Conservation (phyloP, 2,888 invertebrate genomes). For the Caenorhabditis macrosperma region DNA sequence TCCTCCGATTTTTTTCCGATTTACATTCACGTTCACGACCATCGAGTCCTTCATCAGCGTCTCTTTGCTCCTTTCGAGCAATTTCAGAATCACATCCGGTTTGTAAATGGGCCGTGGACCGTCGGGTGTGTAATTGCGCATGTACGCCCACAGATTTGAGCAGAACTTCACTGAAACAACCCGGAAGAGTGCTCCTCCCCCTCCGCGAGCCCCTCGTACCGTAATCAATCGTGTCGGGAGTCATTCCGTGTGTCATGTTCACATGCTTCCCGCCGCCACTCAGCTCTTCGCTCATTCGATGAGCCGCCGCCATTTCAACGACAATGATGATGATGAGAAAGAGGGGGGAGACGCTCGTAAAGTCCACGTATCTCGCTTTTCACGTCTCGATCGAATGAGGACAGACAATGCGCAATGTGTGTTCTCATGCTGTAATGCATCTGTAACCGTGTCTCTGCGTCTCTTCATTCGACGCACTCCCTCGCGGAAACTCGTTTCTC, state of each 20-base stretch:
- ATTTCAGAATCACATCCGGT: slow-evolving; percentile 23
- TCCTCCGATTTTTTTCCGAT: too few species aligned
- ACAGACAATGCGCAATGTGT: slow-evolving; percentile 22
- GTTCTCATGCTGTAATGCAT: slow-evolving; percentile 21
- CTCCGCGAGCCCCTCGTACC: not conserved
- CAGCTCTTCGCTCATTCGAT: not conserved
- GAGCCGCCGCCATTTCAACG: slow-evolving; percentile 1
- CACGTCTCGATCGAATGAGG: not conserved
- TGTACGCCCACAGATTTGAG: slow-evolving; percentile 33
- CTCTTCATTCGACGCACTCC: not conserved
- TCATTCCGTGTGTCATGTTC: slow-evolving; percentile 29
- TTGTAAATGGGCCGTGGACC: slow-evolving; percentile 26
- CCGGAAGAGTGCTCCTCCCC: not conserved
- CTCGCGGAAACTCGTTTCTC: slow-evolving; percentile 35
- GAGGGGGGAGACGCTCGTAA: too few species aligned
- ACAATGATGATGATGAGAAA: too few species aligned
- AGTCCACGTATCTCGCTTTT: not conserved
- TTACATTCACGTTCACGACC: slow-evolving; percentile 32
- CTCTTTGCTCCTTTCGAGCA: slow-evolving; percentile 26
- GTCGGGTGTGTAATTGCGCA: slow-evolving; percentile 23
- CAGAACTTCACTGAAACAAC: slow-evolving; percentile 30
- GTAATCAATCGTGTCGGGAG: slow-evolving; percentile 44
- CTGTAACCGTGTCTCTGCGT: slow-evolving; percentile 8
- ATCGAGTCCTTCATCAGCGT: slow-evolving; percentile 28
- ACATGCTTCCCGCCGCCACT: slow-evolving; percentile 2